These are phyloP conservation scores for Gadus macrocephalus DNA, from an alignment of 2,113 vertebrate species.

Conservation along the genomic window DNA sequence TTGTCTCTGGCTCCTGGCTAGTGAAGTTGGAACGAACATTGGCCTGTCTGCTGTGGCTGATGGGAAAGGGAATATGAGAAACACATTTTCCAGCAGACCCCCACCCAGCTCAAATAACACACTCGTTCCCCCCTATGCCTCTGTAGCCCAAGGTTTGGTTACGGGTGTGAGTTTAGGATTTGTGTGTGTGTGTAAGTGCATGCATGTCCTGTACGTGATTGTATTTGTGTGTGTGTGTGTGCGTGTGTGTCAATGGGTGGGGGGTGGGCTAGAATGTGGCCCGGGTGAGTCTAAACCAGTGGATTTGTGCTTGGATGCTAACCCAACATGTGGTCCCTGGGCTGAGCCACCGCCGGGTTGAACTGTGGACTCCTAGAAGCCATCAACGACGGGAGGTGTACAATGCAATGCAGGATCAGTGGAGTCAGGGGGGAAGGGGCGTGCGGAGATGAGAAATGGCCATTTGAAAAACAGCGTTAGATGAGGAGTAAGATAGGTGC, in stretches of 20 bases:
- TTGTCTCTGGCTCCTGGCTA: constrained; percentile 61
- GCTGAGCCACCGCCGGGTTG: constrained; percentile 71
- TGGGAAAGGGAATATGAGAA: constrained; percentile 71
- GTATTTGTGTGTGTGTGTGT: constrained; percentile 1
- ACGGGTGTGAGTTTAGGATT: constrained; percentile 10
- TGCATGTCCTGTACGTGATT: not conserved
- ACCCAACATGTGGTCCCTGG: constrained; percentile 45
- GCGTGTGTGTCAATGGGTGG: not conserved
- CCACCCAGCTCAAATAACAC: constrained; percentile 74
- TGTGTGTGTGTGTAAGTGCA: constrained; percentile 14
- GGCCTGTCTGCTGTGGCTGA: constrained; percentile 56
- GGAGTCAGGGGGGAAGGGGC: constrained; percentile 66
- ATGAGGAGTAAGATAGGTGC: too few species aligned
- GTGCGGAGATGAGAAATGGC: constrained; percentile 67
- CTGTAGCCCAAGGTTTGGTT: constrained; percentile 36
- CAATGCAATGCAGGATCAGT: constrained; percentile 57
- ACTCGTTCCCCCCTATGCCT: constrained; percentile 36
- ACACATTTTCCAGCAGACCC: constrained; percentile 75
- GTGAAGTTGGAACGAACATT: constrained; percentile 50
- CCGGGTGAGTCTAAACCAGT: constrained; percentile 7
- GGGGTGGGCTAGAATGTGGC: constrained; percentile 3
- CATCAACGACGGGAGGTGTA: constrained; percentile 55
- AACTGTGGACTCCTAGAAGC: constrained; percentile 66
- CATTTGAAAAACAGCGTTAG: constrained; percentile 36
- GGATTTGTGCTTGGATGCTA: constrained; percentile 1